phyloP scores from a whole-genome alignment of 2,113 vertebrate species.

The Turdus rufiventris region DNA sequence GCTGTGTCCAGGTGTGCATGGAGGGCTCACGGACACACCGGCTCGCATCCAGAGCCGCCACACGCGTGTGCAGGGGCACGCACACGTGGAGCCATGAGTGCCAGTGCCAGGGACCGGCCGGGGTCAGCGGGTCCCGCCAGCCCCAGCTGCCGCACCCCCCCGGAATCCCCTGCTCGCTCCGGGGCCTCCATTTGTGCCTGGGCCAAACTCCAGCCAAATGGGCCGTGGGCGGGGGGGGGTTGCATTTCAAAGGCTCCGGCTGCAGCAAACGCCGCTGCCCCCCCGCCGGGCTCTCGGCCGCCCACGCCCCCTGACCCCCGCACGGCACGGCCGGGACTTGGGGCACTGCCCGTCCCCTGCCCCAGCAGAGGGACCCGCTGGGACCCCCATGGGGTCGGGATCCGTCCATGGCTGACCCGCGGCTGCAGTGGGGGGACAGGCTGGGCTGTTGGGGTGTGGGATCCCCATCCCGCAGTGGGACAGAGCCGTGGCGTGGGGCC shows the following conservation, averaged over 20 bases:
- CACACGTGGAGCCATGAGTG: accelerated
- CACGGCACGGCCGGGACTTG: not conserved
- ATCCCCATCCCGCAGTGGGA: accelerated
- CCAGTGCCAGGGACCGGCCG: too few species aligned
- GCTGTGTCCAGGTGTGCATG: accelerated
- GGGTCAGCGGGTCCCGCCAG: not conserved
- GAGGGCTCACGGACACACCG: accelerated
- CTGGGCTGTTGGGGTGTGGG: not conserved
- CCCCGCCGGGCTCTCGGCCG: not conserved
- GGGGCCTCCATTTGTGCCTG: slow-evolving; percentile 27
- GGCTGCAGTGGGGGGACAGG: not conserved
- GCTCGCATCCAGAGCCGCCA: not conserved
- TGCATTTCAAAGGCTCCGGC: slow-evolving; percentile 55
- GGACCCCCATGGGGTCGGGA: accelerated
- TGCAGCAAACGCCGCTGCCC: slow-evolving; percentile 19
- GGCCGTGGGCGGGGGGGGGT: not conserved
- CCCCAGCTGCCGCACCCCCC: not conserved
- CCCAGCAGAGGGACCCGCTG: not conserved
- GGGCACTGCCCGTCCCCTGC: not conserved
- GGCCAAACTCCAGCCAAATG: slow-evolving; percentile 50
- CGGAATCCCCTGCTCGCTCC: not conserved
- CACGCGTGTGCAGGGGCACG: not conserved
- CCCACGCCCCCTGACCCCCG: slow-evolving; percentile 3
- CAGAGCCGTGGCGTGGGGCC: not conserved
- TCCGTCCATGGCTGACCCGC: not conserved